These are phyloP conservation scores for Laodelphax striatellus DNA, from an alignment of 1,140 invertebrate genomes.

Conservation along the genomic window DNA sequence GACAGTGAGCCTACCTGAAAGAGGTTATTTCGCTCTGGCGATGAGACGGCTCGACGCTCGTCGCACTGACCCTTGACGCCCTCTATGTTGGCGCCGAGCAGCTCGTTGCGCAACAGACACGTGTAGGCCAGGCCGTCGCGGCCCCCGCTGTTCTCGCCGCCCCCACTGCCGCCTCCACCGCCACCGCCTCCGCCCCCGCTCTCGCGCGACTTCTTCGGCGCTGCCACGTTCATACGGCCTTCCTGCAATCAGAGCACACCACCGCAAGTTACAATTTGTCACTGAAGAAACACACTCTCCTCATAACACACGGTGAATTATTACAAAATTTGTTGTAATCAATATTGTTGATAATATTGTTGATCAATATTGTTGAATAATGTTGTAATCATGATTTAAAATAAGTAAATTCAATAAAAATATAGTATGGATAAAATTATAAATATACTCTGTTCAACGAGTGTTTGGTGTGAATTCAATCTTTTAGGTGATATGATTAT, in stretches of 20 bases:
- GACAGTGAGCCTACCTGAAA: conserved; percentile 50
- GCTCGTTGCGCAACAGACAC: conserved; percentile 85
- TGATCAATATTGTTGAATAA: too few relatives aligned
- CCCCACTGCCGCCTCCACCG: neutral
- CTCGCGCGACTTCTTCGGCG: conserved; percentile 46
- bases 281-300: too few relatives aligned
- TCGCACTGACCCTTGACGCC: conserved; percentile 75
- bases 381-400: too few relatives aligned
- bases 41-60: conserved; percentile 55
- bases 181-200: neutral
- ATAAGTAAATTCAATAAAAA: too few relatives aligned
- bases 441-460: too few relatives aligned
- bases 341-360: too few relatives aligned
- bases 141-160: conserved; percentile 43
- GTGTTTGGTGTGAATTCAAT: too few relatives aligned
- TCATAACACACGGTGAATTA: too few relatives aligned
- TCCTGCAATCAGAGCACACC: conserved; percentile 17
- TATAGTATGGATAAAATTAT: too few relatives aligned
- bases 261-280: too few relatives aligned
- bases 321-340: too few relatives aligned
- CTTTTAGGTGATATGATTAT: too few relatives aligned
- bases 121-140: conserved; percentile 80
- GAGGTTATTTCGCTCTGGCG: conserved; percentile 46
- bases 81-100: conserved; percentile 78
- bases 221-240: conserved; percentile 30